A percentile compares a stretch with the other conserved stretches of the same genome.
phyloP scores from a whole-genome alignment of 2,797 vertebrate genomes.

The Pipistrellus pygmaeus region DNA sequence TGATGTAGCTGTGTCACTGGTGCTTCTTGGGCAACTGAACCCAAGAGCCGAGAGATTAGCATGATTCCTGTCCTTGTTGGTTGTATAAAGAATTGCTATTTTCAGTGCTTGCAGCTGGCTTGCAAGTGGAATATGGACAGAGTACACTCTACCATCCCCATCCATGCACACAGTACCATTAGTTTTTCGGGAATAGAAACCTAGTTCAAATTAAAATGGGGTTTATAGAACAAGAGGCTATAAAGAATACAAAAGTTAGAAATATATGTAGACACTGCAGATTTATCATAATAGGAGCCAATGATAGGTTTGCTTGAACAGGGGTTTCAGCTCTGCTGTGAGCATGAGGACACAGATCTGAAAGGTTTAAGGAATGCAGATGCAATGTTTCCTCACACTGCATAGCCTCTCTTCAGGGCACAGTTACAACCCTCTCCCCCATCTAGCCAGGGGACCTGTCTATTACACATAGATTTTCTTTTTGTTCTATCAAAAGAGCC shows the following conservation, averaged over 20 bases:
- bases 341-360: slow-evolving; percentile 17
- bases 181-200: neutral
- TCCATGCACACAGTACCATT: neutral
- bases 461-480: slow-evolving; percentile 39
- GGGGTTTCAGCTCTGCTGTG: slow-evolving; percentile 26
- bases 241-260: neutral
- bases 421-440: neutral
- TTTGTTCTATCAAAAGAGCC: slow-evolving; percentile 1
- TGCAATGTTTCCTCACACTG: slow-evolving; percentile 24
- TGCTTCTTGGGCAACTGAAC: neutral
- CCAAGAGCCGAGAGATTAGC: neutral
- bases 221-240: neutral
- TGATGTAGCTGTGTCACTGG: neutral
- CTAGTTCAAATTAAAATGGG: neutral
- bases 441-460: neutral
- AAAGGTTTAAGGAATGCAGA: slow-evolving; percentile 36
- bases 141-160: neutral
- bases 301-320: slow-evolving; percentile 42
- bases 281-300: slow-evolving; percentile 53
- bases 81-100: neutral
- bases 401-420: neutral
- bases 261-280: neutral
- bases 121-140: neutral
- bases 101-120: neutral
- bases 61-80: neutral